phyloP scores from a whole-genome alignment of 1,140 invertebrate species.

The Scylla paramamosain region DNA sequence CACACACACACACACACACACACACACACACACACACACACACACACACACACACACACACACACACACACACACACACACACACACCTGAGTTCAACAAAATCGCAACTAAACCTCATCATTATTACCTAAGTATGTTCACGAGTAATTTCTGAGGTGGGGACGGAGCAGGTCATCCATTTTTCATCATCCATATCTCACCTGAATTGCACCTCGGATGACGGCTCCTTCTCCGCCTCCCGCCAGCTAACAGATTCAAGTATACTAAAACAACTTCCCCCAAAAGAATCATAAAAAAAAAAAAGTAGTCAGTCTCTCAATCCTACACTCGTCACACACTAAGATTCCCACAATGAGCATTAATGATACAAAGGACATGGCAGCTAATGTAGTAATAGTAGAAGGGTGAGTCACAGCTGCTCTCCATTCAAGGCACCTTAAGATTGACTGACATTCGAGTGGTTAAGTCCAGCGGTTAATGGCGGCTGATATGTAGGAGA shows the following conservation, averaged over 20 bases:
- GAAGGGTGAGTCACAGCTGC: not conserved
- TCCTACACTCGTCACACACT: not conserved
- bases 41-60: slow-evolving; percentile 33
- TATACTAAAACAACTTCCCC: not conserved
- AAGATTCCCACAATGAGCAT: not conserved
- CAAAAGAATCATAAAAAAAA: not conserved
- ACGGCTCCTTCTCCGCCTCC: not conserved
- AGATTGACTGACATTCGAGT: not conserved
- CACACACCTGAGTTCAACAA: slow-evolving; percentile 49
- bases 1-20: not conserved
- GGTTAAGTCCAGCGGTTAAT: not conserved
- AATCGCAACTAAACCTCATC: not conserved
- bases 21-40: slow-evolving; percentile 36
- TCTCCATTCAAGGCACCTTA: not conserved
- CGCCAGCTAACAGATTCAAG: slow-evolving; percentile 27
- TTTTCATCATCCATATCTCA: not conserved
- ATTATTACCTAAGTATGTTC: not conserved
- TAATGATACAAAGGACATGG: not conserved
- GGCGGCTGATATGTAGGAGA: slow-evolving; percentile 68
- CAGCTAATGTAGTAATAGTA: not conserved
- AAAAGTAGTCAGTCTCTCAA: not conserved
- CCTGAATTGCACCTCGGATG: not conserved
- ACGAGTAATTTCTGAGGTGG: not conserved
- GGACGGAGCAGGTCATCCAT: slow-evolving; percentile 16
- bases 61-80: slow-evolving; percentile 29